Percentiles rank a stretch among this genome's conserved stretches.
These are phyloP conservation scores for Hippocampus kuda DNA, from an alignment of 2,797 vertebrate genomes.

Conservation along the genomic window DNA sequence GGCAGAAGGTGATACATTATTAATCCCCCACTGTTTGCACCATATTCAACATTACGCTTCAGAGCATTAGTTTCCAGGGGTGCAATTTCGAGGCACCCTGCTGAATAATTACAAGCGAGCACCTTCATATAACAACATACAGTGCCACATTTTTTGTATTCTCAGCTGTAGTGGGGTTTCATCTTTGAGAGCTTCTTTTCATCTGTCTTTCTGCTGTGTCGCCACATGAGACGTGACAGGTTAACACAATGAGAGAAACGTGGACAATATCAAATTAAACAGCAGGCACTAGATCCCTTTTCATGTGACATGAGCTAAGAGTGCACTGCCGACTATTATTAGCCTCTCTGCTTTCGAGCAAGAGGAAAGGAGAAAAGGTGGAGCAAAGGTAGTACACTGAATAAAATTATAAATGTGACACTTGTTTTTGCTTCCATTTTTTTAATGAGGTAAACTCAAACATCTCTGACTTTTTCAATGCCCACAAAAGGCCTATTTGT, in stretches of 20 bases:
- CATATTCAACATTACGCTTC: conserved; percentile 31
- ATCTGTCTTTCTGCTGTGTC: conserved; percentile 53
- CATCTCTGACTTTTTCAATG: neutral
- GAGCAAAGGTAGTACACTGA: conserved; percentile 28
- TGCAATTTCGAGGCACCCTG: conserved; percentile 34
- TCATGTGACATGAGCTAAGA: conserved; percentile 53
- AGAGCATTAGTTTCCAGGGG: conserved; percentile 33
- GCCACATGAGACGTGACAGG: conserved; percentile 45
- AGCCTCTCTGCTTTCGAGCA: conserved; percentile 51
- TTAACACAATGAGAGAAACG: conserved; percentile 46
- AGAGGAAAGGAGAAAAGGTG: conserved; percentile 34
- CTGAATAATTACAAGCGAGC: conserved; percentile 45
- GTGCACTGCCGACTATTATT: conserved; percentile 62
- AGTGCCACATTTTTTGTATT: neutral
- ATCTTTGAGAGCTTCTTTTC: conserved; percentile 38
- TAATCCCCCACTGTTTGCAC: conserved; percentile 37
- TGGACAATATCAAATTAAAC: conserved; percentile 30
- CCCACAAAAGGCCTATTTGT: too few relatives aligned
- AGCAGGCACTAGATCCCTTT: conserved; percentile 42
- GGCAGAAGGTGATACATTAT: conserved; percentile 37
- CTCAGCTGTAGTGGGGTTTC: neutral
- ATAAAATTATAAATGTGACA: neutral
- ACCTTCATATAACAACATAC: conserved; percentile 23
- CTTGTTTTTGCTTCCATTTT: neutral
- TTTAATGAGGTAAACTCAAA: neutral